Conservation (phyloP, 2,113 vertebrate species). For the Formicarius rufipectus region DNA sequence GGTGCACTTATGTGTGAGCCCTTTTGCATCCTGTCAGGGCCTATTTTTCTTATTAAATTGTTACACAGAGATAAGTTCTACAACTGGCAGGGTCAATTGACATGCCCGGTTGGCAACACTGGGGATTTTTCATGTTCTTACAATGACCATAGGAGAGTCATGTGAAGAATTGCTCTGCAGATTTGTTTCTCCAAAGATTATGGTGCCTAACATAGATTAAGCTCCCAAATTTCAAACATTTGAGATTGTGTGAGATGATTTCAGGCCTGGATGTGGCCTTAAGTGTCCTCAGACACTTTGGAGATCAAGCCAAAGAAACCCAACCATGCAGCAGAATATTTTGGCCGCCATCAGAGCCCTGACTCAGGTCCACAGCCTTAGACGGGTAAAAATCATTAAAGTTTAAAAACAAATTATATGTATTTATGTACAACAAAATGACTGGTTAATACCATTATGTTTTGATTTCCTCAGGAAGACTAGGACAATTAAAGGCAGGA, state of each 20-base stretch:
- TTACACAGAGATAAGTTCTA: not conserved
- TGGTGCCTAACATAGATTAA: not conserved
- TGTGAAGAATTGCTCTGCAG: not conserved
- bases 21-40: not conserved
- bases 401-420: not conserved
- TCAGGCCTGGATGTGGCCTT: not conserved
- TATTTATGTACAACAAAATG: not conserved
- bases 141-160: not conserved
- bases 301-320: not conserved
- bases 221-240: not conserved
- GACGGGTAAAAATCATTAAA: not conserved
- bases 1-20: not conserved
- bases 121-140: not conserved
- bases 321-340: not conserved
- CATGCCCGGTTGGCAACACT: not conserved
- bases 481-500: conserved; percentile 21
- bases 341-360: not conserved
- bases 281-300: not conserved
- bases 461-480: conserved; percentile 59
- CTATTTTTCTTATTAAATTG: not conserved
- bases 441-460: not conserved
- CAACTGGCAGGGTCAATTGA: not conserved
- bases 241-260: not conserved
- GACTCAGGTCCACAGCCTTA: not conserved
- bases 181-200: not conserved